These are phyloP conservation scores for Chrysotoxum bicinctum DNA, from an alignment of 2,888 invertebrate species.

Conservation along the genomic window DNA sequence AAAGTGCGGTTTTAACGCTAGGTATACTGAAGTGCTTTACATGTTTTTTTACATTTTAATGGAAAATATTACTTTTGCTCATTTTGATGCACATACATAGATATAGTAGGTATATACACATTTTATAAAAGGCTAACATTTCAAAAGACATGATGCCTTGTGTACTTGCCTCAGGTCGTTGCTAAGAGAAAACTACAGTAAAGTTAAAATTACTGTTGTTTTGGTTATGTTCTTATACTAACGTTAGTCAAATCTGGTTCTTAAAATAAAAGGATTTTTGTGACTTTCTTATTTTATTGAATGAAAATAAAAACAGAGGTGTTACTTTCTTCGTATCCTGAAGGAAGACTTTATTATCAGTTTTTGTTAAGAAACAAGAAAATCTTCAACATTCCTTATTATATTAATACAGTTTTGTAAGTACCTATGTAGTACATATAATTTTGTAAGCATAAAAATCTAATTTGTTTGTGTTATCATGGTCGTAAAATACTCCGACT, in stretches of 20 bases:
- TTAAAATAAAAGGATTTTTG: slow-evolving; percentile 10
- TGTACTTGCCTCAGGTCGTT: slow-evolving; percentile 1
- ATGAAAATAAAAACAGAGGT: neutral
- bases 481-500: no score
- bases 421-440: no score
- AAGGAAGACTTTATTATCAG: neutral
- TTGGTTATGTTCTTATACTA: neutral
- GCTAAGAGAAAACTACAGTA: slow-evolving; percentile 52
- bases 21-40: slow-evolving; percentile 31
- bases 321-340: neutral
- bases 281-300: neutral
- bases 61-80: slow-evolving; percentile 59
- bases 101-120: neutral
- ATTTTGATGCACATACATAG: slow-evolving; percentile 12
- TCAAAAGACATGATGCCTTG: slow-evolving; percentile 41
- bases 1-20: slow-evolving; percentile 67
- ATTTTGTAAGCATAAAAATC: no score
- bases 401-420: neutral
- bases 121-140: slow-evolving; percentile 46
- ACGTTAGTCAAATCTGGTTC: neutral
- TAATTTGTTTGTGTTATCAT: no score
- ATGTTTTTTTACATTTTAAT: slow-evolving; percentile 49
- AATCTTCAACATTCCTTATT: neutral
- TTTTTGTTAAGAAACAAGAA: neutral
- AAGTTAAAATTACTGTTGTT: slow-evolving; percentile 39